Base-by-base conservation (phyloP, 2,888 invertebrate genomes). In the Cataglyphis livida region DNA sequence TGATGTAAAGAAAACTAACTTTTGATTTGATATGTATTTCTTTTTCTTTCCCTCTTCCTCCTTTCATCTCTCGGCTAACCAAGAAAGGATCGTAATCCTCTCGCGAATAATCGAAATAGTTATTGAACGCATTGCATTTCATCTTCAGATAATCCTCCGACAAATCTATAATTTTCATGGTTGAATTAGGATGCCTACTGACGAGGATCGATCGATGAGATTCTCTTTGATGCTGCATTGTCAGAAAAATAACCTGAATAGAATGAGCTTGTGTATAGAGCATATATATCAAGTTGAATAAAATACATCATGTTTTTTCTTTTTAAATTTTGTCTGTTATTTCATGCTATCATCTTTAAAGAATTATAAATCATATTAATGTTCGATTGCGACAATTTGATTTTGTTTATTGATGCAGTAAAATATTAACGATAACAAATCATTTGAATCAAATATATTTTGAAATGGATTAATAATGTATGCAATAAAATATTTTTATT, bases 201-300 rank as follows among this genome's bases (percentile, higher is more conserved):
- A 78, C 64, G 75, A 64, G 70, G 73, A 68, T 28, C 70, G 64
- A 64, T 70, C 87, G 87, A 87, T 84, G 81, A 65, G 57, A 82
- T 75, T 78, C 65, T 32, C 78, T 74, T 81, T 82, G 51, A 66
- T 57, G 12, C 5, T 4, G 21, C 28, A 54, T 32, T 65, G 54
- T 66, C n/a, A 21, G 28, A 35, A 25, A 25, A 9, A 59, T 68
- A 32, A 78, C 28, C 3, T 21, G 44, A 54, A 44, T 44, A 70
- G 21, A 78, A 57, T 28, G 18, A 66, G 5, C 41, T n/a, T 15
- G 15, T 9, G 28, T 28, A 61, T 28, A 25, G 1, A 6, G 18
- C 25, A 25, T 12, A 28, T 1, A 28, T 28, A 28, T 28, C 25
- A 28, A 28, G 25, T 1, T n/a, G n/a, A 68, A 51, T 71, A 21